Evolutionary conservation across 2,113 vertebrate genomes (phyloP).

Genomic region (Menidia beryllina): DNA sequence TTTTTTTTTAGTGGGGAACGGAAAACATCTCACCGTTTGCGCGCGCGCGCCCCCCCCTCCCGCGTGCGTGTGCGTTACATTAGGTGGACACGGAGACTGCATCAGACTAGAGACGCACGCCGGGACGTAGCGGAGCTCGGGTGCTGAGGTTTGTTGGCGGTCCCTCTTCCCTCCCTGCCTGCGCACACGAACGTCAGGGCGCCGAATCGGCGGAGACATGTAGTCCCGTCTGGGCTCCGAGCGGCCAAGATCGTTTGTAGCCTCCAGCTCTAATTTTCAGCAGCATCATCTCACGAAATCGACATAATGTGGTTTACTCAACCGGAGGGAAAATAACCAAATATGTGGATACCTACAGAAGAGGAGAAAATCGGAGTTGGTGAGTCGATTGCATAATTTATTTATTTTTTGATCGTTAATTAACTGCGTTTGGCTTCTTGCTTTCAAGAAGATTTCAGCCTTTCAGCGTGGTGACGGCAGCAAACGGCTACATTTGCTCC

Average conservation of each 20-base stretch:
- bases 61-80: conserved; percentile 52
- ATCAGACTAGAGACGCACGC: conserved; percentile 76
- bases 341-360: conserved; percentile 94
- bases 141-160: conserved; percentile 56
- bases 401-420: conserved; percentile 22
- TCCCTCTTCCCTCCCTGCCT: conserved; percentile 33
- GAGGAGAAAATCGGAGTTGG: conserved; percentile 96
- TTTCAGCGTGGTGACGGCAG: not conserved
- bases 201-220: conserved; percentile 59
- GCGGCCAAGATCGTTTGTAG: conserved; percentile 47
- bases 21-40: conserved; percentile 40
- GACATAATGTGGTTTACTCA: conserved; percentile 75
- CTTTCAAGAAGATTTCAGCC: conserved; percentile 38
- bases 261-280: conserved; percentile 54
- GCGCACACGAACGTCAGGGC: conserved; percentile 45
- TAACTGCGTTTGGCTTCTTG: conserved; percentile 15
- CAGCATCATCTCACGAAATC: conserved; percentile 71
- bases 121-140: conserved; percentile 71
- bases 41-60: conserved; percentile 21
- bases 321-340: conserved; percentile 75
- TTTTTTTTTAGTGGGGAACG: conserved; percentile 31
- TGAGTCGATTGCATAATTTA: conserved; percentile 78
- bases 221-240: conserved; percentile 49
- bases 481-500: conserved; percentile 33
- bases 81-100: conserved; percentile 80